Base-by-base conservation (phyloP, 2,797 vertebrate genomes). In the Orestias chungarensis region DNA sequence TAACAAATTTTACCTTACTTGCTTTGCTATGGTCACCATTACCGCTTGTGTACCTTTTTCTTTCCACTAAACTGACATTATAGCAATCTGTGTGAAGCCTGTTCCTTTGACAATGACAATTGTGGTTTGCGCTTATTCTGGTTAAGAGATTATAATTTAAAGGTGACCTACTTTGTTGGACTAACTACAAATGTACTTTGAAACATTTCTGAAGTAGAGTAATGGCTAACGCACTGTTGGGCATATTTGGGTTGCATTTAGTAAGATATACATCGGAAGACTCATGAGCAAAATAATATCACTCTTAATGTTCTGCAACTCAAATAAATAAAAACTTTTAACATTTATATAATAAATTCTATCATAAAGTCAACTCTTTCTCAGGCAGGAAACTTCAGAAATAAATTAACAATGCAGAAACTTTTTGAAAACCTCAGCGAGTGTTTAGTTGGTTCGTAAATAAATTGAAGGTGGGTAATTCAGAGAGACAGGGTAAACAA, bases 261-360 rank as follows among this genome's bases (percentile, higher is more conserved):
- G 18, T 55, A 29, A 33, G 20, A 11, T 61, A 5, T 18, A 35
- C 2, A 44, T 31, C 70, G 72, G 82, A 78, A 83, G 73, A 81
- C 86, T 57, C 71, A 35, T 75, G 55, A 49, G 44, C 57, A 57
- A 78, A 86, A 81, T 71, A 73, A 87, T 78, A 69, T 38, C 78
- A 65, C 27, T 25, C 61, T 70, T 74, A 81, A 78, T 66, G 38
- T 57, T 71, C 68, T 55, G 49, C 74, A 74, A 71, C 75, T 83
- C 74, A 85, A 74, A 82, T 42, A 85, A 89, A 80, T 74, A 42
- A 50, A 52, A 43, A 15, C 31, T 74, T 82, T 86, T 78, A 75
- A 31, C 65, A 68, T 68, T 69, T 52, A 79, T 73, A 79, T 69
- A 59, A 78, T 75, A 83, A 43, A 72, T 55, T 68, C 72, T 70